Evolutionary conservation across 2,113 vertebrate species (phyloP).

Genomic region (Catharus fuscescens): DNA sequence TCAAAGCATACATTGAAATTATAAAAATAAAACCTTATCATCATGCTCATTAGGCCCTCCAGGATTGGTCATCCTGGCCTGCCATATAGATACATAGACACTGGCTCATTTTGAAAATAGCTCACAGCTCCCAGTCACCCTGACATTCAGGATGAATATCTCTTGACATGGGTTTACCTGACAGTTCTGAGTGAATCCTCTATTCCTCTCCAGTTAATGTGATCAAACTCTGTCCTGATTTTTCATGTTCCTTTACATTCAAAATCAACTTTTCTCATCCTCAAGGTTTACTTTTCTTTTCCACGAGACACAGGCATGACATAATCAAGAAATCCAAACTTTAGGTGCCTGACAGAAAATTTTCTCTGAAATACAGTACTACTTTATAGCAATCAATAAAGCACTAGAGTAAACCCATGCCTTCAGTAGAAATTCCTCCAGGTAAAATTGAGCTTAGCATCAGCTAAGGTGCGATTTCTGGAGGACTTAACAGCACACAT

Average conservation of each 20-base stretch:
- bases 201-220: not conserved
- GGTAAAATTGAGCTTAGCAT: slow-evolving; percentile 11
- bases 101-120: not conserved
- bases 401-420: slow-evolving; percentile 28
- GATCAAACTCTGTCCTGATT: not conserved
- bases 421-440: slow-evolving; percentile 14
- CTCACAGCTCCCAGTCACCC: not conserved
- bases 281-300: not conserved
- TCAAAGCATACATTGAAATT: not conserved
- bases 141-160: not conserved
- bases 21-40: not conserved
- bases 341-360: not conserved
- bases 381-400: slow-evolving; percentile 54
- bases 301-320: not conserved
- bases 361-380: slow-evolving; percentile 45
- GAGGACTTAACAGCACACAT: not conserved
- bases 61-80: not conserved
- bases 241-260: not conserved
- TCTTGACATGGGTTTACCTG: not conserved
- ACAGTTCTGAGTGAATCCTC: not conserved
- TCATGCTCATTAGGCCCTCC: not conserved
- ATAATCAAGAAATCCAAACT: slow-evolving; percentile 33
- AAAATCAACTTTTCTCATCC: not conserved
- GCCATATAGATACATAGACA: not conserved
- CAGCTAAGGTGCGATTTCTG: slow-evolving; percentile 4